Percentiles rank a stretch among this genome's conserved stretches.
Evolutionary conservation across 2,797 vertebrate genomes (phyloP).

Genomic region (Lophius americanus): DNA sequence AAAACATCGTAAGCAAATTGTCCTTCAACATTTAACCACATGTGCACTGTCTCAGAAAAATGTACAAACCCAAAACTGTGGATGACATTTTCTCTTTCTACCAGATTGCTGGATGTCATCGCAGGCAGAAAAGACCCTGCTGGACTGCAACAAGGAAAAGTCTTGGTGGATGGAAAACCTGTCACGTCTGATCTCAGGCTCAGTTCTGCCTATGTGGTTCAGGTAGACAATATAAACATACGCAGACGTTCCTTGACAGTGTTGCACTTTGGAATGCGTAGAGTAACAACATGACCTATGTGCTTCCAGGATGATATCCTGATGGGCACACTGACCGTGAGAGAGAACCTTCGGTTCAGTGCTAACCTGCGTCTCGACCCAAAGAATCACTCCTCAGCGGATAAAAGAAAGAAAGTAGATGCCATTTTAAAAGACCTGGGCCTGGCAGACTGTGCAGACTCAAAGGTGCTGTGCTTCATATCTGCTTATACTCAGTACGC

Average conservation of each 20-base stretch:
- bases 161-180: constrained; percentile 75
- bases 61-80: background rate
- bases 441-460: constrained; percentile 76
- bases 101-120: constrained; percentile 82
- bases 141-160: constrained; percentile 73
- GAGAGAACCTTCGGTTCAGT: constrained; percentile 84
- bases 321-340: constrained; percentile 82
- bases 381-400: constrained; percentile 47
- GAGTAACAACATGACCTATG: background rate
- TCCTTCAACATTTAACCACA: background rate
- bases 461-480: constrained; percentile 69
- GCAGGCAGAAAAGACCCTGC: constrained; percentile 82
- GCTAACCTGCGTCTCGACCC: constrained; percentile 79
- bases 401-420: constrained; percentile 72
- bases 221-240: constrained; percentile 64
- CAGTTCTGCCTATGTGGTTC: constrained; percentile 82
- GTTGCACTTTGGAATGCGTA: background rate
- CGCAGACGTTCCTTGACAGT: background rate
- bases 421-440: constrained; percentile 78
- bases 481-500: background rate
- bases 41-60: background rate
- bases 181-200: constrained; percentile 79
- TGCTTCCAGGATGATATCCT: constrained; percentile 80
- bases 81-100: background rate
- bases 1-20: constrained; percentile 84